A percentile compares a stretch with the other conserved stretches of the same genome.
Conservation (phyloP, 2,113 vertebrate species). For the Dolichotis patagonum region DNA sequence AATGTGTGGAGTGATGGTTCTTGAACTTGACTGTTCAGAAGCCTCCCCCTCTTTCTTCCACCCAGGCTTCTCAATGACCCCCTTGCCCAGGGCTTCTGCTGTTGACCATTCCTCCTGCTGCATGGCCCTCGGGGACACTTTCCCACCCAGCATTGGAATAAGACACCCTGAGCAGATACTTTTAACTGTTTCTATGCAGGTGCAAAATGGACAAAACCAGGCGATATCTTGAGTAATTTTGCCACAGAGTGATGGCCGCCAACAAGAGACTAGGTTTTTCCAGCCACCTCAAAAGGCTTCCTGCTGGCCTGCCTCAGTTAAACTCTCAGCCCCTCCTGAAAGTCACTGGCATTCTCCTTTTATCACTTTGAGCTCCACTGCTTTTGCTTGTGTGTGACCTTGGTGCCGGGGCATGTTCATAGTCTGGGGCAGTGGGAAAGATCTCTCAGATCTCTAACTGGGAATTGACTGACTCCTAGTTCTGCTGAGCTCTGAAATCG, state of each 20-base stretch:
- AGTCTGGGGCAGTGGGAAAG: neutral
- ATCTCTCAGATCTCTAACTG: neutral
- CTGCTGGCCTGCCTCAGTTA: neutral
- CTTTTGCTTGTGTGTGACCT: neutral
- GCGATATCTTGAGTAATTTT: neutral
- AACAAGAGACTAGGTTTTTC: neutral
- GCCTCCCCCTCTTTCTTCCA: neutral
- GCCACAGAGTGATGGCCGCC: neutral
- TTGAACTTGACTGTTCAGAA: neutral
- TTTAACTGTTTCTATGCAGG: neutral
- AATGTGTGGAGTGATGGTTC: neutral
- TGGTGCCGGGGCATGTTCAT: neutral
- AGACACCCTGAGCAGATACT: neutral
- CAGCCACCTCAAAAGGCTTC: neutral
- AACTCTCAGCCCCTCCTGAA: neutral
- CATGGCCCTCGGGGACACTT: neutral
- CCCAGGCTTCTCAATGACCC: neutral
- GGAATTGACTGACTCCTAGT: accelerated
- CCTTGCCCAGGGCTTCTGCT: neutral
- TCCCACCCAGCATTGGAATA: neutral
- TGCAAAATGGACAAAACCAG: neutral
- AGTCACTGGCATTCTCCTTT: neutral
- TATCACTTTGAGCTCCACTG: neutral
- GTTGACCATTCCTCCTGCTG: neutral
- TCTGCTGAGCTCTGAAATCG: neutral